Evolutionary conservation across 2,888 invertebrate genomes (phyloP).

Genomic region (Malachius bipustulatus): DNA sequence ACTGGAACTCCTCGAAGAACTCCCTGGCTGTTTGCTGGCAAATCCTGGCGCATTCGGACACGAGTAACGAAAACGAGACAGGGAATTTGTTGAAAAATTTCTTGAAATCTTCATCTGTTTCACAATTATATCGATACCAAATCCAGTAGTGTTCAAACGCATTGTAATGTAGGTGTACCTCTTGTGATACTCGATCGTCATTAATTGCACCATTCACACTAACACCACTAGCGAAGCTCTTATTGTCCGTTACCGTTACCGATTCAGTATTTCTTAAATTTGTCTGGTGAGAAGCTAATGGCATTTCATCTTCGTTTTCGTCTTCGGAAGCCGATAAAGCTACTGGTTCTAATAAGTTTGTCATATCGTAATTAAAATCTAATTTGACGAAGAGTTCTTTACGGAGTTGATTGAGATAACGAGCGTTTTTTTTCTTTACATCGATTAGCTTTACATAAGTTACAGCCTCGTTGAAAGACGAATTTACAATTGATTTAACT

Average conservation of each 20-base stretch:
- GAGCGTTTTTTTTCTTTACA: background rate
- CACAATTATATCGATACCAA: slow-evolving; percentile 19
- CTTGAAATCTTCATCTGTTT: slow-evolving; percentile 18
- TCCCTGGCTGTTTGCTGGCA: slow-evolving; percentile 25
- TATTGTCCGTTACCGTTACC: slow-evolving; percentile 8
- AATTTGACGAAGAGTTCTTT: background rate
- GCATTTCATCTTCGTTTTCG: slow-evolving; percentile 5
- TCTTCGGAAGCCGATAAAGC: slow-evolving; percentile 6
- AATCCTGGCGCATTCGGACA: slow-evolving; percentile 28
- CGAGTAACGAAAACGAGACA: slow-evolving; percentile 23
- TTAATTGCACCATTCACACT: slow-evolving; percentile 7
- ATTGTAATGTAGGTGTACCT: slow-evolving; percentile 23
- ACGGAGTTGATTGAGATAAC: background rate
- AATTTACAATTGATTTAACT: slow-evolving; percentile 24
- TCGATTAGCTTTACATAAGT: slow-evolving; percentile 16
- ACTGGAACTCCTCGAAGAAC: slow-evolving; percentile 25
- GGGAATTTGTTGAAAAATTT: slow-evolving; percentile 23
- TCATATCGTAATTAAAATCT: background rate
- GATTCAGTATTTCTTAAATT: background rate
- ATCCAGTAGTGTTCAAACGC: slow-evolving; percentile 29
- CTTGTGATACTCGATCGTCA: background rate
- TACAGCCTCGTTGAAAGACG: slow-evolving; percentile 27
- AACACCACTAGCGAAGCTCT: slow-evolving; percentile 11
- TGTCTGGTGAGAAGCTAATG: background rate
- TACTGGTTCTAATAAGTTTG: background rate